Base-by-base conservation (phyloP, 2,113 vertebrate genomes). In the Galbula dea region DNA sequence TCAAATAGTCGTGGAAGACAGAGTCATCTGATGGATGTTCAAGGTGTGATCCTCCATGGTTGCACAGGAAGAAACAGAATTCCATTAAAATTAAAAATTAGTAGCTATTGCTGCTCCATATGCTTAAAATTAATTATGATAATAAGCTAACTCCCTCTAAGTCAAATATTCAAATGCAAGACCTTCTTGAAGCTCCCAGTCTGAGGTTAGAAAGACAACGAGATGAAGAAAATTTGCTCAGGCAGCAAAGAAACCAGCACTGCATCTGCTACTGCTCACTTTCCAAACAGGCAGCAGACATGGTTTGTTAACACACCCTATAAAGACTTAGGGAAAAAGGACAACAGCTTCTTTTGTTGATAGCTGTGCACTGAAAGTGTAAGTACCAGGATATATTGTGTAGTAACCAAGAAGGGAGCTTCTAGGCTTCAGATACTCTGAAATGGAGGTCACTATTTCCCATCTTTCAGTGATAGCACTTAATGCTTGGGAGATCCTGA, bases 1-100 rank as follows among this genome's bases (percentile, higher is more conserved):
- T 73, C 30, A 39, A 17, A 10, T 16, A 19, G 41, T 14, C 3
- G 5, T 2, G 29, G 76, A 17, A 17, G 36, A 2, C 0, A 0
- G 41, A 45, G 36, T 20, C 19, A 58, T 19, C 30, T 52, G 36
- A 10, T 0, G 8, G 69, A 32, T 2, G 2, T 54, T 7, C 7
- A 13, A 24, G 12, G 10, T 54, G 8, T n/a, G 29, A 48, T 37
- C 37, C 51, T 86, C 32, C 5, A 2, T 20, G 23, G 17, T 20
- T 58, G 49, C 54, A 32, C 26, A 30, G 55, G 32, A 87, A 34
- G 22, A 82, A 86, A 59, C 51, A 74, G 30, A 84, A 72, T 89
- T 85, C 26, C 9, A 54, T 83, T 91, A 58, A 57, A 91, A 59
- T 9, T 15, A 61, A 55, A 52, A 72, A 57, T 54, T 68, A 80